phyloP scores from a whole-genome alignment of 2,113 vertebrate species.

The Xyliphius kryptos region DNA sequence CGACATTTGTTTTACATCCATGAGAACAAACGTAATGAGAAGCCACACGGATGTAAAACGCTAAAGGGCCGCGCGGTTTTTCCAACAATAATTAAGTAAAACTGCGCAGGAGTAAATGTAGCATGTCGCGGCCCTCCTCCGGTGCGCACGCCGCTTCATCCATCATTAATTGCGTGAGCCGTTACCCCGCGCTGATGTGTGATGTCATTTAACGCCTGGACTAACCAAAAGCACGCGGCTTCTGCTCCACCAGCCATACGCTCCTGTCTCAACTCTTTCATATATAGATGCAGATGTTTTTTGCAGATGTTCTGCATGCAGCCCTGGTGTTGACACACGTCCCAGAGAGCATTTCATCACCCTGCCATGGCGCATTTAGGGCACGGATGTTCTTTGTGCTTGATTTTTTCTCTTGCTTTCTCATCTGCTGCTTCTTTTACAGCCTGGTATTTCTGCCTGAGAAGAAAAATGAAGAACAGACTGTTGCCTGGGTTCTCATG shows the following conservation, averaged over 20 bases:
- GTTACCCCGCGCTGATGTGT: too few relatives aligned
- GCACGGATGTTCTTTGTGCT: slow-evolving; percentile 10
- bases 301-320: slow-evolving; percentile 28
- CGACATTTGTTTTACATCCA: too few relatives aligned
- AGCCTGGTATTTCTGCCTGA: slow-evolving; percentile 23
- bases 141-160: too few relatives aligned
- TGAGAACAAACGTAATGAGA: too few relatives aligned
- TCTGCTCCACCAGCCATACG: neutral
- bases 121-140: too few relatives aligned
- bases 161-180: too few relatives aligned
- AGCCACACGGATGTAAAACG: too few relatives aligned
- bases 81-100: too few relatives aligned
- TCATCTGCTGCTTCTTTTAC: slow-evolving; percentile 21
- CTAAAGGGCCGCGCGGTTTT: too few relatives aligned
- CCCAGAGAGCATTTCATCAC: slow-evolving; percentile 31
- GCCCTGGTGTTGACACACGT: slow-evolving; percentile 12
- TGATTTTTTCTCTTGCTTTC: neutral
- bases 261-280: slow-evolving; percentile 6
- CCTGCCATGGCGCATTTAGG: slow-evolving; percentile 24
- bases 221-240: too few relatives aligned
- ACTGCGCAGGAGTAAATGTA: too few relatives aligned
- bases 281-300: slow-evolving; percentile 8
- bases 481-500: slow-evolving; percentile 17
- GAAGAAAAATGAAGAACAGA: slow-evolving; percentile 33
- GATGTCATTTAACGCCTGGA: too few relatives aligned